Evolutionary conservation across 1,140 invertebrate genomes (phyloP), one percentile per base, ranked within the genome.

Genomic region (Drosophila yakuba): DNA sequence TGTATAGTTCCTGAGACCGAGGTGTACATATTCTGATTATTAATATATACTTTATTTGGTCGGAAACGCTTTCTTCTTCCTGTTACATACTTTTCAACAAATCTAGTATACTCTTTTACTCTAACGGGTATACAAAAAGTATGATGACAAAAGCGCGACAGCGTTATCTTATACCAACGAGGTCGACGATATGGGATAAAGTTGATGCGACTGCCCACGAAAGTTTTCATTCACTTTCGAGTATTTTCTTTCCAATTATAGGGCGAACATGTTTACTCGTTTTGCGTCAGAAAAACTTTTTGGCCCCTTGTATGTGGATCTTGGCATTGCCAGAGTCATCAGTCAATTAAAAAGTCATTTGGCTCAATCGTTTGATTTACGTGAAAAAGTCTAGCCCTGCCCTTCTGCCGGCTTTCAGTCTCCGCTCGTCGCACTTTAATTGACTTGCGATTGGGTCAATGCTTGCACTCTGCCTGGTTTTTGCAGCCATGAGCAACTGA

Each of bases 261-360:
- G 75, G 60, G 36, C 59, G 45, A 64, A 74, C 58, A 78, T 68
- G 66, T 76, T 79, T 58, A 68, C 64, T 64, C 60, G 54, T 36
- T 47, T 35, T 72, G 57, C 58, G 66, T 57, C 39, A 52, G 35
- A 48, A 41, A 14, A 35, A 48, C 45, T 60, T 69, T 62, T 62
- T 15, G 51, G 60, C 20, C 38, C 17, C 28, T 56, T 66, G 36
- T 43, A 35, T 12, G 36, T 35, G 57, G 45, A 28, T 77, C 3
- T 47, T 32, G 36, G 47, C 64, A 38, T 43, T 15, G 43, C 50
- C 60, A 23, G 38, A 56, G 36, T 32, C 39, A 58, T 74, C 66
- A 79, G 80, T 86, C 83, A 86, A 86, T 86, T 86, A 82, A 72
- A 76, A 63, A 51, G 35, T 57, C 66, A 83, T 57, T 71, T 75